phyloP scores from a whole-genome alignment of 2,888 invertebrate genomes.

The Arrhopalites spinosus region DNA sequence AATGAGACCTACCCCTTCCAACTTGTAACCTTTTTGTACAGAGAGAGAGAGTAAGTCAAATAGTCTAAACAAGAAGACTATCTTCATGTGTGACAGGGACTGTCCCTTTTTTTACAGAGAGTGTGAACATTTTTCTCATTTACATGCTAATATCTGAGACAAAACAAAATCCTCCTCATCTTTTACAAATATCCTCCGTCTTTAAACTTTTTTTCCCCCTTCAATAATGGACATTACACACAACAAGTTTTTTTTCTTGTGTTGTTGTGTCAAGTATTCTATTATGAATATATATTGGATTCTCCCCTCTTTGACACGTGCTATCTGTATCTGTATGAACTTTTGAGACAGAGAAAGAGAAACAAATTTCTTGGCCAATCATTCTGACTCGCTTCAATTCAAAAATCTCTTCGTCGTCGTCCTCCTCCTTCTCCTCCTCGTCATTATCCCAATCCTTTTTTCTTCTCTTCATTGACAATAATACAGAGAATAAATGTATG shows the following conservation, averaged over 20 bases:
- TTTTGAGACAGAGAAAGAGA: conserved; percentile 4
- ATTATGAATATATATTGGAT: background rate
- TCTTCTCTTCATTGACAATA: too few species aligned
- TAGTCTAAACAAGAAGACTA: too few species aligned
- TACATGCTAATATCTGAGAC: conserved; percentile 23
- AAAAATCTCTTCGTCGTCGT: too few species aligned
- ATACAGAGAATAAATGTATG: too few species aligned
- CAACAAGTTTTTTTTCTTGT: background rate
- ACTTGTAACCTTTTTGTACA: background rate
- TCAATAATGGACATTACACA: too few species aligned
- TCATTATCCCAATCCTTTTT: too few species aligned
- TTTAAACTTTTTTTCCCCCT: too few species aligned
- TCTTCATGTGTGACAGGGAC: conserved; percentile 12
- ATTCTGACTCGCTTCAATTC: too few species aligned
- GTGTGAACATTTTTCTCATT: conserved; percentile 39
- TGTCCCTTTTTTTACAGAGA: conserved; percentile 11
- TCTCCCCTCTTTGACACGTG: background rate
- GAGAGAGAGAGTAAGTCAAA: background rate
- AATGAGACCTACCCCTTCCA: background rate
- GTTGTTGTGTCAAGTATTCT: background rate
- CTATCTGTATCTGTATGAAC: too few species aligned
- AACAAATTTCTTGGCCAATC: background rate
- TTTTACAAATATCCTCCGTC: too few species aligned
- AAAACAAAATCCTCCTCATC: too few species aligned
- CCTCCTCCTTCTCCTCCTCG: too few species aligned